phyloP scores from a whole-genome alignment of 2,797 vertebrate species.

The Ficedula albicollis region DNA sequence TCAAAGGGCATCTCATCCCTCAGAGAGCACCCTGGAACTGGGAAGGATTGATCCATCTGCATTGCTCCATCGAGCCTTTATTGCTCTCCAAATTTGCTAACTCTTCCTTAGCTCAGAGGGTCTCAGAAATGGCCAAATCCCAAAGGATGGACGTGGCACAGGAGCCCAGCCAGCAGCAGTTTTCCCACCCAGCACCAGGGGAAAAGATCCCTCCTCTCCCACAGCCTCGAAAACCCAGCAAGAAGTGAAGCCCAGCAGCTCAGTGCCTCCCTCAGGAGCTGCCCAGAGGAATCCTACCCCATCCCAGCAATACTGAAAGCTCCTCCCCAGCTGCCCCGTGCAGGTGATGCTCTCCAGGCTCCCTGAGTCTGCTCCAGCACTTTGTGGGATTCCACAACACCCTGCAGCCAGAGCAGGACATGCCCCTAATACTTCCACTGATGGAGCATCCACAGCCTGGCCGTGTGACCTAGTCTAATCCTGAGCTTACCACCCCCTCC shows the following conservation, averaged over 20 bases:
- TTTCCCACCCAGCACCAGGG: not conserved
- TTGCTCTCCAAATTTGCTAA: not conserved
- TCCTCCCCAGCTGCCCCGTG: accelerated
- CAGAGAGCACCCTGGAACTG: not conserved
- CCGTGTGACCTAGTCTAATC: not conserved
- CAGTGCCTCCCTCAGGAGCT: not conserved
- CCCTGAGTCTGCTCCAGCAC: not conserved
- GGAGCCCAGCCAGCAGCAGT: not conserved
- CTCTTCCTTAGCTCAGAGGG: not conserved
- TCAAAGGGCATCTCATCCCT: not conserved
- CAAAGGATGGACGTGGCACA: accelerated
- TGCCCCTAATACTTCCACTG: not conserved
- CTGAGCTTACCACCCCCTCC: not conserved
- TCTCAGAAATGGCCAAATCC: not conserved
- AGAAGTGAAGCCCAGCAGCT: not conserved
- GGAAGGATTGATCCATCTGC: not conserved
- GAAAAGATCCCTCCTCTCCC: not conserved
- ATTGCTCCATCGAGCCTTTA: not conserved
- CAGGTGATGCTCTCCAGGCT: not conserved
- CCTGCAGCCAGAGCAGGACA: not conserved
- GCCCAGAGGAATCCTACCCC: not conserved
- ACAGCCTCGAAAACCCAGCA: not conserved
- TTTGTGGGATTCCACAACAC: not conserved
- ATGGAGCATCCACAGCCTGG: not conserved
- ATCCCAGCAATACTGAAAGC: not conserved